Conservation (phyloP, 2,113 vertebrate genomes). For the Colaptes auratus region DNA sequence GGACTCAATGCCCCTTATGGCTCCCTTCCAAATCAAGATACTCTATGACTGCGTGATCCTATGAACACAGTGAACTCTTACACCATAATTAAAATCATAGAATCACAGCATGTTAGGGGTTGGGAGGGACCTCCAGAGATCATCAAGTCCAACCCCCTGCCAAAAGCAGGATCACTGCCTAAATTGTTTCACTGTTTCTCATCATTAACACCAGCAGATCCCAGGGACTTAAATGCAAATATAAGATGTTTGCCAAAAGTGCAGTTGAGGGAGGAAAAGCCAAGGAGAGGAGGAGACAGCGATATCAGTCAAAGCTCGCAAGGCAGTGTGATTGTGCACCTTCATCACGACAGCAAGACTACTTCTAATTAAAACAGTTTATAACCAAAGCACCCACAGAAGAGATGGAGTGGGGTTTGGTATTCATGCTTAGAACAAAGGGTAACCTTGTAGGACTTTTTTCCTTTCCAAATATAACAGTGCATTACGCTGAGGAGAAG, state of each 20-base stretch:
- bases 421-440: neutral
- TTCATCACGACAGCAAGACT: neutral
- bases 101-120: no score
- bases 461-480: neutral
- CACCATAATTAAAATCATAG: neutral
- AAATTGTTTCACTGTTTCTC: neutral
- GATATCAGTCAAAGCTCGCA: neutral
- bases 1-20: neutral
- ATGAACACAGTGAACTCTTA: neutral
- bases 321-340: neutral
- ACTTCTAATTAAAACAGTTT: constrained; percentile 43
- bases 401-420: neutral
- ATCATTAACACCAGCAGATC: neutral
- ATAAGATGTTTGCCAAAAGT: neutral
- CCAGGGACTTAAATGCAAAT: neutral
- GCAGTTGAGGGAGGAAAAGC: neutral
- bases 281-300: neutral
- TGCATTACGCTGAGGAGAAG: neutral
- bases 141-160: neutral
- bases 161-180: neutral
- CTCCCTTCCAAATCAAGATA: neutral
- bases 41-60: neutral
- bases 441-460: neutral
- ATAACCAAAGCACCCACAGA: neutral
- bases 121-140: neutral